phyloP scores from a whole-genome alignment of 1,140 invertebrate genomes.

The Zaprionus capensis region DNA sequence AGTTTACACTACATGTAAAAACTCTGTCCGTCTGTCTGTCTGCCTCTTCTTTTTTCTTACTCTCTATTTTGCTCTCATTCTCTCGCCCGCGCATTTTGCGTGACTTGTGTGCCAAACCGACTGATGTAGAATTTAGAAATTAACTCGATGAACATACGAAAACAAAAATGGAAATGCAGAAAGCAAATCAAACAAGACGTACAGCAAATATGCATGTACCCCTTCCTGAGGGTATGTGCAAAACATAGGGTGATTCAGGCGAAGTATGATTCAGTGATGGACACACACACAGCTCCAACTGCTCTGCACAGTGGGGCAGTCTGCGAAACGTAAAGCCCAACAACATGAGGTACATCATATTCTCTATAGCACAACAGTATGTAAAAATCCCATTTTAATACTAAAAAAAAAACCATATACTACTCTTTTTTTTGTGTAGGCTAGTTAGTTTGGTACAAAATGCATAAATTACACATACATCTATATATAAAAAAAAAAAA shows the following conservation, averaged over 20 bases:
- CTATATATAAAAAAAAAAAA: constrained; percentile 41
- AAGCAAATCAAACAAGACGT: constrained; percentile 30
- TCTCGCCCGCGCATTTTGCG: constrained; percentile 52
- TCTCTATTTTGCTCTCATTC: constrained; percentile 4
- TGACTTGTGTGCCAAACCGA: constrained; percentile 83
- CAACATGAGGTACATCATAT: constrained; percentile 4
- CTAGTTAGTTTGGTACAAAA: constrained; percentile 71
- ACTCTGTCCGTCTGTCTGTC: background rate
- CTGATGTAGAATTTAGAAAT: constrained; percentile 83
- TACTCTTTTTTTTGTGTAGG: constrained; percentile 57
- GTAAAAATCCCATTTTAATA: constrained; percentile 68
- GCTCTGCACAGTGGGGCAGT: background rate
- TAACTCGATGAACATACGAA: constrained; percentile 59
- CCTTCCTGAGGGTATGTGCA: background rate
- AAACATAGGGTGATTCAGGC: constrained; percentile 29
- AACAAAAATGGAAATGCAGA: background rate
- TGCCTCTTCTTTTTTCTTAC: background rate
- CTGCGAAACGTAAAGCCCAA: constrained; percentile 12
- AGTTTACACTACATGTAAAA: background rate
- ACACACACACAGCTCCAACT: background rate
- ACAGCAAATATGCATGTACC: constrained; percentile 5
- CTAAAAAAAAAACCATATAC: constrained; percentile 38
- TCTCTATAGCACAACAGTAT: constrained; percentile 46
- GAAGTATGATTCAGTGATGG: constrained; percentile 1
- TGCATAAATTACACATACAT: constrained; percentile 45